Conservation (phyloP, 2,888 invertebrate species). For the Platycheirus rosarum region DNA sequence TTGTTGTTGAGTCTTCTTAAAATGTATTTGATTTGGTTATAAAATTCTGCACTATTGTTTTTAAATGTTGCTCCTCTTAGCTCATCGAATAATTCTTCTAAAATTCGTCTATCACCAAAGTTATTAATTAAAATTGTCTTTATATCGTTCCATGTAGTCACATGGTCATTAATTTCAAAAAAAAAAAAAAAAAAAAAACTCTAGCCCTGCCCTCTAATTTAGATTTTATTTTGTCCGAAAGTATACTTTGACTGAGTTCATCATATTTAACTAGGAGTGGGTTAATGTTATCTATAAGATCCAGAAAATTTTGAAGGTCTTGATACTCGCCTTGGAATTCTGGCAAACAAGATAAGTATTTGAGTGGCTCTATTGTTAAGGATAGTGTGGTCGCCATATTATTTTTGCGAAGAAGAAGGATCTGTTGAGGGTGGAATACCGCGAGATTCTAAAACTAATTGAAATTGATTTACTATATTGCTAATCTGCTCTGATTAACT, state of each 20-base stretch:
- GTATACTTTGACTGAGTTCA: slow-evolving; percentile 19
- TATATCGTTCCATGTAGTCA: slow-evolving; percentile 3
- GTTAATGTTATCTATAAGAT: slow-evolving; percentile 42
- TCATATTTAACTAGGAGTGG: slow-evolving; percentile 37
- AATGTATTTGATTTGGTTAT: slow-evolving; percentile 35
- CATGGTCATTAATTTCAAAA: slow-evolving; percentile 46
- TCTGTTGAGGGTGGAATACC: not conserved
- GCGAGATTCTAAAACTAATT: not conserved
- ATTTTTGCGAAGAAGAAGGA: not conserved
- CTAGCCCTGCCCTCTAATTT: slow-evolving; percentile 43
- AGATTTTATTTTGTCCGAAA: slow-evolving; percentile 41
- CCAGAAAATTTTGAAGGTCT: slow-evolving; percentile 37
- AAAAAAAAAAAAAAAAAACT: no score
- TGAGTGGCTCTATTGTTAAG: slow-evolving; percentile 20
- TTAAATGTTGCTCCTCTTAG: slow-evolving; percentile 5
- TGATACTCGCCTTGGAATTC: slow-evolving; percentile 33
- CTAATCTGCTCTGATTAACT: not conserved
- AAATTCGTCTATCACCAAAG: slow-evolving; percentile 17
- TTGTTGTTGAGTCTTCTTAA: slow-evolving; percentile 31
- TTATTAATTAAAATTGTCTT: slow-evolving; percentile 10
- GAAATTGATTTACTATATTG: not conserved
- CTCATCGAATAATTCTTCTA: slow-evolving; percentile 23
- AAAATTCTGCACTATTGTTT: slow-evolving; percentile 6
- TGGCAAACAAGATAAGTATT: slow-evolving; percentile 36
- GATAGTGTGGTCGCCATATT: not conserved